Percentiles rank a stretch among this genome's conserved stretches.
Conservation (phyloP, 2,888 invertebrate species). For the Eretmocerus hayati region DNA sequence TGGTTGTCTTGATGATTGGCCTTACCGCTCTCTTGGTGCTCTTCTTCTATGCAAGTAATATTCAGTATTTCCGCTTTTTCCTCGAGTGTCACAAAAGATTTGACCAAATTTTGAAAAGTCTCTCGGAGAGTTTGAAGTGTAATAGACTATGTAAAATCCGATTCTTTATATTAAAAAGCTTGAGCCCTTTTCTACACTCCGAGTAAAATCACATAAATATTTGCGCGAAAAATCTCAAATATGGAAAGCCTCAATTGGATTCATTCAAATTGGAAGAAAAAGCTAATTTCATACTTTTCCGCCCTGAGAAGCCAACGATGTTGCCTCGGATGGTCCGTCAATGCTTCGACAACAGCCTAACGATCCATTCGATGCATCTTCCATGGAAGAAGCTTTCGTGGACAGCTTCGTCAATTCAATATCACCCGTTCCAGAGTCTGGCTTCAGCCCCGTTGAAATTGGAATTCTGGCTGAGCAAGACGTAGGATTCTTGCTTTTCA, state of each 20-base stretch:
- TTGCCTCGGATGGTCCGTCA: not conserved
- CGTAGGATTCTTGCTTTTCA: conserved; percentile 33
- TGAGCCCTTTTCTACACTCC: too few relatives aligned
- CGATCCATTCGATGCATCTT: conserved; percentile 15
- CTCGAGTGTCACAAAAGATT: too few relatives aligned
- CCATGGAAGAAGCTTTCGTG: conserved; percentile 21
- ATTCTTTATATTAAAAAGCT: too few relatives aligned
- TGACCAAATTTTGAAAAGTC: too few relatives aligned
- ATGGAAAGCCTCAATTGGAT: too few relatives aligned
- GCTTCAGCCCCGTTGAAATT: conserved; percentile 4
- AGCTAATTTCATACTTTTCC: too few relatives aligned
- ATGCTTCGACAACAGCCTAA: conserved; percentile 12
- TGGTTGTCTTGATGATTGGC: too few relatives aligned
- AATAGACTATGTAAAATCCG: too few relatives aligned
- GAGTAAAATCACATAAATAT: too few relatives aligned
- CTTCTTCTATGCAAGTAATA: conserved; percentile 14
- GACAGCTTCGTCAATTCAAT: conserved; percentile 23
- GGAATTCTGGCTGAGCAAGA: conserved; percentile 22
- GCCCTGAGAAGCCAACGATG: conserved; percentile 3
- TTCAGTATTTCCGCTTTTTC: not conserved
- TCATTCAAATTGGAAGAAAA: too few relatives aligned
- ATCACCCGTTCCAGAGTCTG: conserved; percentile 12
- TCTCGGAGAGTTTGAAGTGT: too few relatives aligned
- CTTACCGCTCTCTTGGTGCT: not conserved
- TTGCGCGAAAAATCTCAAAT: too few relatives aligned